A percentile compares a stretch with the other conserved stretches of the same genome.
phyloP scores from a whole-genome alignment of 1,140 invertebrate species.

The Onthophagus taurus region DNA sequence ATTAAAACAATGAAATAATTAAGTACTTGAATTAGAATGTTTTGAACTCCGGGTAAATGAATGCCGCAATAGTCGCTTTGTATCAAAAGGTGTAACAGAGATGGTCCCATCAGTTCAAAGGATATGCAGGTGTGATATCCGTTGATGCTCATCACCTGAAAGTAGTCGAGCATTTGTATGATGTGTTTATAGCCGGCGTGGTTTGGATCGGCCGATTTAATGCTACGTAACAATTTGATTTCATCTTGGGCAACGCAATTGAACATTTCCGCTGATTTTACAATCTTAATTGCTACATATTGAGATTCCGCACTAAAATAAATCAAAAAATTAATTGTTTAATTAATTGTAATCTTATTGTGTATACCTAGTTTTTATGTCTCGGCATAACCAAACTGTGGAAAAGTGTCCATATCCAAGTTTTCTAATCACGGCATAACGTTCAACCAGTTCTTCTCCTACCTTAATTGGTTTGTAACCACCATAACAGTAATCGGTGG shows the following conservation, averaged over 20 bases:
- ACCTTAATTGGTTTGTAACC: conserved; percentile 96
- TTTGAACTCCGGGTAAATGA: conserved; percentile 85
- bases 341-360: background rate
- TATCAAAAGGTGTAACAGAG: conserved; percentile 94
- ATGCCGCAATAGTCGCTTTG: conserved; percentile 96
- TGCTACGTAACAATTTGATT: conserved; percentile 91
- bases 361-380: conserved; percentile 44
- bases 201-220: conserved; percentile 75
- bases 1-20: conserved; percentile 58
- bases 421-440: conserved; percentile 92
- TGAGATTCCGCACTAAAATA: background rate
- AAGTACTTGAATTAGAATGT: conserved; percentile 84
- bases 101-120: conserved; percentile 96
- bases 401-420: conserved; percentile 98
- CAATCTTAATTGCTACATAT: conserved; percentile 93
- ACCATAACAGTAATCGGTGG: conserved; percentile 85
- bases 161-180: conserved; percentile 94
- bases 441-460: conserved; percentile 80
- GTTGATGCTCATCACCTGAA: conserved; percentile 93
- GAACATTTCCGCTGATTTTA: conserved; percentile 95
- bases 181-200: conserved; percentile 89
- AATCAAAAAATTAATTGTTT: background rate
- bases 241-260: conserved; percentile 97
- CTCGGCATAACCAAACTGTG: conserved; percentile 96
- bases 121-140: conserved; percentile 95